Base-by-base conservation (phyloP, 2,797 vertebrate genomes). In the Xyrichtys novacula region DNA sequence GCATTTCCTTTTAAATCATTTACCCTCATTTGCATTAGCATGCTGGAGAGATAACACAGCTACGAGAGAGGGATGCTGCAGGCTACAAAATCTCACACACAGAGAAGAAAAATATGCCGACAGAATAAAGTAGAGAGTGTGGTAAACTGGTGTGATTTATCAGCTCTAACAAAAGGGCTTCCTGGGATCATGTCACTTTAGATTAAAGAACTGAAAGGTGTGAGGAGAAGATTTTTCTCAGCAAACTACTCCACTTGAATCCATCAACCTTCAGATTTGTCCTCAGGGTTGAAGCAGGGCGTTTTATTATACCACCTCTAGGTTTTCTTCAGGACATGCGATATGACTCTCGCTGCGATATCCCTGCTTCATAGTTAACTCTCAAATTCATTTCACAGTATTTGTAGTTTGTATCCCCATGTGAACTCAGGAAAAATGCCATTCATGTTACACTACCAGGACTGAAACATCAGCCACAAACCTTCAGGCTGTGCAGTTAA, bases 301-400 rank as follows among this genome's bases (percentile, higher is more conserved):
- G 65, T 83, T 74, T 85, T 12, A 42, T 52, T 65, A 80, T 67
- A 80, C 56, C 53, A 55, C 71, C 47, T 44, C 23, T 19, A 65
- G 72, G 72, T 74, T 84, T 81, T 70, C 32, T 65, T 75, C 44
- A 85, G 80, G 71, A 74, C 81, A 81, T 32, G 28, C 4, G 28
- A 53, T 78, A 71, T 73, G 67, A 80, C 68, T 60, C 58, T 20
- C 43, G 1, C 20, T 19, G 26, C 47, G 48, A 53, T 36, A 28
- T 17, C 39, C 22, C 23, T 26, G 1, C 44, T 63, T 53, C 11
- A 11, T 22, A 49, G 20, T 56, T 17, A 54, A 71, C 26, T 42
- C 20, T 74, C 9, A 23, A 50, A 73, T 59, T 54, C 26, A 43
- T 15, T 32, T 67, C 3, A 43, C 28, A 52, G 38, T 38, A 43